Base-by-base conservation (phyloP, 2,113 vertebrate species). In the Rhineura floridana region DNA sequence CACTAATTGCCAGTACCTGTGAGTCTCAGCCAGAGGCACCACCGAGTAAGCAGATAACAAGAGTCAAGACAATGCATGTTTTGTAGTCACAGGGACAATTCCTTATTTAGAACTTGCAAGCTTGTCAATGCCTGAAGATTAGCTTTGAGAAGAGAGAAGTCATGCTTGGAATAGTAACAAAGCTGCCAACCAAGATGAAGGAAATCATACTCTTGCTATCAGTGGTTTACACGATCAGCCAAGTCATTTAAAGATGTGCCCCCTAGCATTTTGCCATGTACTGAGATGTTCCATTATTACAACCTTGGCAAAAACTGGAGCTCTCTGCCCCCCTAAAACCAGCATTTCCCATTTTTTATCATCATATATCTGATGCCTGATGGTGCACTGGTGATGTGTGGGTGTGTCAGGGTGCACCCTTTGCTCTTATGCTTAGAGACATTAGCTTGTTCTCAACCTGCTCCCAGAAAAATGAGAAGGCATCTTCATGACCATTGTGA, bases 151-250 rank as follows among this genome's bases (percentile, higher is more conserved):
- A 36, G 84, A 92, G 77, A 4, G 69, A 42, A 90, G 48, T 28
- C 36, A 30, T 0, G 55, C 0, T 52, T 67, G 44, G 75, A 85
- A 85, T 63, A 88, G 55, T 0, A 78, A 48, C 23, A 72, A 15
- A 81, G 72, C 78, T 36, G 1, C 67, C 88, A 88, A 72, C 4
- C 44, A 0, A 28, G 7, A 79, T 79, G 36, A 55, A 77, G 81
- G 80, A 36, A 65, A 85, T 63, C 0, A 39, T 15, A 0, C 0
- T 0, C 63, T 65, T 42, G 2, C 19, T 46, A 30, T 33, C 52
- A 85, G 86, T 30, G 67, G 84, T 36, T 1, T 30, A 83, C 6
- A 39, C n/a, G n/a, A 7, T 13, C n/a, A 63, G 78, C 19, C 59
- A 67, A 19, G 1, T 77, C 62, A 25, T 11, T 0, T 84, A 73